phyloP scores from a whole-genome alignment of 1,140 invertebrate genomes.

The Nixonia krombeini region DNA sequence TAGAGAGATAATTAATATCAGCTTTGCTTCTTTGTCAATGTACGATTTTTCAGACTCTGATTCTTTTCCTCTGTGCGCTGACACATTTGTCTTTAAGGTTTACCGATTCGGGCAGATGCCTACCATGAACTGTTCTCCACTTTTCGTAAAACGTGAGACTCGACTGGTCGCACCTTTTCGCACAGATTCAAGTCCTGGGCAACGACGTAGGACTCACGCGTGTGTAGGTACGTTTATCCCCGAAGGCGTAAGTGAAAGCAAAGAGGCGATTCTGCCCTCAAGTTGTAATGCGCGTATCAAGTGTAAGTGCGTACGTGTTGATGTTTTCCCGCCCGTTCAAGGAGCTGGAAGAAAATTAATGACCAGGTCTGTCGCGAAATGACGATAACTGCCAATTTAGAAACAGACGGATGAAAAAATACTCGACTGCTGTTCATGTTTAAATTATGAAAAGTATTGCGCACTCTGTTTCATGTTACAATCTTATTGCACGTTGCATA shows the following conservation, averaged over 20 bases:
- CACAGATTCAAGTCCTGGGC: neutral
- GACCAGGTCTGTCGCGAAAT: constrained; percentile 8
- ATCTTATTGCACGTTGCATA: too few species aligned
- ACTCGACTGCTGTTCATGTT: neutral
- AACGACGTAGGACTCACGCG: neutral
- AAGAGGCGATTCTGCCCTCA: constrained; percentile 11
- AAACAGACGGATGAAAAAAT: constrained; percentile 1
- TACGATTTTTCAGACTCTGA: neutral
- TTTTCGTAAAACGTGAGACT: constrained; percentile 1
- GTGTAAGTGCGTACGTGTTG: constrained; percentile 18
- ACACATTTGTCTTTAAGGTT: constrained; percentile 2
- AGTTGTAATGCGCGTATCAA: neutral
- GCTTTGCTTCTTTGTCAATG: neutral
- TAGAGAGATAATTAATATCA: too few species aligned
- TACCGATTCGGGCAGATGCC: constrained; percentile 2
- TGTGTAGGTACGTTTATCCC: neutral
- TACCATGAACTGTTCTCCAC: constrained; percentile 6
- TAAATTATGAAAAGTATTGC: neutral
- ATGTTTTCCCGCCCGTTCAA: constrained; percentile 18
- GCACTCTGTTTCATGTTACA: too few species aligned
- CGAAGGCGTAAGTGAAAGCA: constrained; percentile 17
- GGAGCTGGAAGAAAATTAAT: constrained; percentile 13
- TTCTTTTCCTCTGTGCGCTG: neutral
- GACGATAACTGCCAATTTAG: constrained; percentile 7
- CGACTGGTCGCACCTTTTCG: constrained; percentile 4